Evolutionary conservation across 2,113 vertebrate species (phyloP), one percentile per base, ranked within the genome.

Genomic region (Pseudorhombus dupliciocellatus): DNA sequence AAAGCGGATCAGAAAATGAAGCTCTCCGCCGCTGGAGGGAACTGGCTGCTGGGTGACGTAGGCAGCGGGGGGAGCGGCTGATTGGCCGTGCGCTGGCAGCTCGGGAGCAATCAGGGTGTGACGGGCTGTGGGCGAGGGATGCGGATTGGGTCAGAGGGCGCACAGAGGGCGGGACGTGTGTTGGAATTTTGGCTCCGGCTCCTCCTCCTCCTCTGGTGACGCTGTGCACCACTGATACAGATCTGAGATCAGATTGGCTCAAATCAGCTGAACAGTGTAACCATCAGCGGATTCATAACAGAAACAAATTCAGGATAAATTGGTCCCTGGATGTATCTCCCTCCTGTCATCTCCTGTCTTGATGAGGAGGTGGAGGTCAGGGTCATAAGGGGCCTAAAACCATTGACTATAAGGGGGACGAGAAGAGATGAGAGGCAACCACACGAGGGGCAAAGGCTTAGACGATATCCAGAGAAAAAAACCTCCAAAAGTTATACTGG

Each of bases 21-120:
- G 95, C 95, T 94, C 94, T 93, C 94, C 93, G 96, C 96, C 94
- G 96, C 96, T 96, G 95, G 96, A 98, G 97, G 96, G 96, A 97
- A 95, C 95, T 92, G 95, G 94, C 96, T 95, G 82, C 83, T 84
- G 66, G 69, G 94, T 97, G 97, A 98, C 80, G 96, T 97, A 93
- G 95, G 85, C 93, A 87, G 88, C 74, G 24, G 67, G 12, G 60
- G 68, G 70, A 85, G 42, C 25, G 51, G 68, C 84, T 78, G 89
- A 95, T 97, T 98, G 96, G 96, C 89, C 60, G 37, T 70, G 69
- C 54, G 74, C 90, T 64, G 82, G 83, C 37, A 54, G 90, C 92
- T 94, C 88, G 70, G 87, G 92, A 15, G 91, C 88, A 94, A 95
- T 94, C 88, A 91, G 28, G 70, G 88, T 85, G 37, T 34, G 88